Evolutionary conservation across 2,113 vertebrate genomes (phyloP), one percentile per base, ranked within the genome.

Genomic region (Campylomormyrus numenius): DNA sequence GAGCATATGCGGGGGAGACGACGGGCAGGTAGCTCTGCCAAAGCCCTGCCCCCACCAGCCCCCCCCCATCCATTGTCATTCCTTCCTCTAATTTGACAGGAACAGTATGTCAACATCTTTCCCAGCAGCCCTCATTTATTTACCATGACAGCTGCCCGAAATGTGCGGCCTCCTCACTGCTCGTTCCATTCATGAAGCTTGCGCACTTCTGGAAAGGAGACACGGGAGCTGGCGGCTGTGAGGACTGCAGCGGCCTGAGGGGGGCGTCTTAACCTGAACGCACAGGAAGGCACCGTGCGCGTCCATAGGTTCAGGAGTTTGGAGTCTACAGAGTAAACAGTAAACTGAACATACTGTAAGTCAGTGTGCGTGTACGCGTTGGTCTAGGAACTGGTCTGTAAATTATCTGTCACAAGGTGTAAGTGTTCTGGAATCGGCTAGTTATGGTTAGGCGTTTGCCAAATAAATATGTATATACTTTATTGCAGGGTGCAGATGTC

Each of bases 101-200:
- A 83, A 87, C 88, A 88, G 62, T 21, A n/a, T 88, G 90, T 91
- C 90, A 91, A 88, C 90, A 90, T 46, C 3, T 19, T 45, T 89
- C 42, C 45, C 70, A 58, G 83, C 89, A 74, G 90, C 85, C 53
- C 66, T 85, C 83, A 84, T 85, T 92, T 87, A 89, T 90, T 49
- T 49, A 80, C 19, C 62, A 88, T 91, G 93, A 90, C 94, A 93
- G 94, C 91, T 94, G 94, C 92, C 91, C 80, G 6, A 91, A 93
- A 92, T 88, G 91, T 90, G 90, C 77, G 90, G 92, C 91, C 83
- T 93, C 91, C 92, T 92, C 90, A 92, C 94, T 94, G 94, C 92
- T 92, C 91, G 90, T 17, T 87, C 94, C 94, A 95, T 94, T 91
- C 92, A 94, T 93, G 93, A 93, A 92, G 87, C 13, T 87, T 88